A percentile compares a stretch with the other conserved stretches of the same genome.
Conservation (phyloP, 1,140 invertebrate species). For the Drosophila fuyamai region DNA sequence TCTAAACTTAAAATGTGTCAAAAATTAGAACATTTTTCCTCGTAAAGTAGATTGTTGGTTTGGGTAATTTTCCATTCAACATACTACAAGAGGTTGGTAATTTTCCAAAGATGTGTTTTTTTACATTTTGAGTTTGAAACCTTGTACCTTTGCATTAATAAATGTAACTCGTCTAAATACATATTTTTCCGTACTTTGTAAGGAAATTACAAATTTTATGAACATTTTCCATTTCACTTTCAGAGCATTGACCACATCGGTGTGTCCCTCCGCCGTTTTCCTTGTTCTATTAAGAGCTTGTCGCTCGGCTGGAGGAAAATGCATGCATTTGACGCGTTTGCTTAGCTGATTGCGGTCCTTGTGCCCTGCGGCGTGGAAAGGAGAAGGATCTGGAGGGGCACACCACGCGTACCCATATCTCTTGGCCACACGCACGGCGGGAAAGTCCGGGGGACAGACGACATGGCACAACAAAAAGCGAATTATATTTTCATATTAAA, state of each 20-base stretch:
- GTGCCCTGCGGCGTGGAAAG: conserved; percentile 18
- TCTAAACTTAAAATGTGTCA: too few species aligned
- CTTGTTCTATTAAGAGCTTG: conserved; percentile 33
- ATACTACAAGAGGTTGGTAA: too few species aligned
- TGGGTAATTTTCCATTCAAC: too few species aligned
- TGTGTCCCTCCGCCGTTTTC: background rate
- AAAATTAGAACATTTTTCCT: too few species aligned
- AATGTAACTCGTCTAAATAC: too few species aligned
- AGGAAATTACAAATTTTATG: background rate
- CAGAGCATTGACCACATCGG: conserved; percentile 1
- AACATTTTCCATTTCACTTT: conserved; percentile 1
- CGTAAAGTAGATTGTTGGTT: too few species aligned
- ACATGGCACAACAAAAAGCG: conserved; percentile 54
- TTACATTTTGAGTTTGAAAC: too few species aligned
- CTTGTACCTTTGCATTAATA: too few species aligned
- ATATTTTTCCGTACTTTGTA: too few species aligned
- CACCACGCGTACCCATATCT: conserved; percentile 47
- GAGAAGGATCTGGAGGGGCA: conserved; percentile 1
- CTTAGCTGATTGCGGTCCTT: conserved; percentile 56
- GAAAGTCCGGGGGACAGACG: conserved; percentile 11
- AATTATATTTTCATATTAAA: conserved; percentile 77
- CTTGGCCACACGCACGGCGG: conserved; percentile 45
- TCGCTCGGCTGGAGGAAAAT: conserved; percentile 11
- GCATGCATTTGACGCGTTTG: conserved; percentile 55
- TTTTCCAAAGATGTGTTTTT: too few species aligned